Conservation (phyloP, 2,113 vertebrate species). For the Limanda limanda region DNA sequence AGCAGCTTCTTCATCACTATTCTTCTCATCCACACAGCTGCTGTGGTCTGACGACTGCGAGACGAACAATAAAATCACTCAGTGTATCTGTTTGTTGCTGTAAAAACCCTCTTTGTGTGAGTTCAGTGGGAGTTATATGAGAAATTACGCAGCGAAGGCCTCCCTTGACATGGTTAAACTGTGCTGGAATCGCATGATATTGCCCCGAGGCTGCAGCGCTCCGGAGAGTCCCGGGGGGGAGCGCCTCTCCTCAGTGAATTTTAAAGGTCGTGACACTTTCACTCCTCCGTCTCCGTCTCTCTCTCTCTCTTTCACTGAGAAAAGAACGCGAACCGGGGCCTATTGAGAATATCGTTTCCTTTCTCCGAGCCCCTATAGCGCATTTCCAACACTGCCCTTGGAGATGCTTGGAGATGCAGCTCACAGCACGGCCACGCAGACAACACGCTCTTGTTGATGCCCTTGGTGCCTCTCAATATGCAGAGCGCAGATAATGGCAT, state of each 20-base stretch:
- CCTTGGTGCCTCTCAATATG: slow-evolving; percentile 72
- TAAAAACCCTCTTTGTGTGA: slow-evolving; percentile 37
- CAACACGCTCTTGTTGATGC: slow-evolving; percentile 72
- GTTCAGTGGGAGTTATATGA: slow-evolving; percentile 35
- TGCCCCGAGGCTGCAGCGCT: slow-evolving; percentile 48
- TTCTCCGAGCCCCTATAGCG: slow-evolving; percentile 65
- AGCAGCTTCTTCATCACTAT: too few relatives aligned
- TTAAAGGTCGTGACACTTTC: slow-evolving; percentile 76
- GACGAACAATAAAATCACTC: background rate
- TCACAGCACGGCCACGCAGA: slow-evolving; percentile 75
- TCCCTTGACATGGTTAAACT: slow-evolving; percentile 63
- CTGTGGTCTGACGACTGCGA: background rate
- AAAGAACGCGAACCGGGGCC: slow-evolving; percentile 71
- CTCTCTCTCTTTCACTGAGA: slow-evolving; percentile 40
- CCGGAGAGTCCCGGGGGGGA: slow-evolving; percentile 50
- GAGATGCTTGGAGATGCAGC: slow-evolving; percentile 71
- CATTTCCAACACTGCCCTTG: slow-evolving; percentile 69
- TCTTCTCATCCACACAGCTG: background rate
- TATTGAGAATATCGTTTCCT: slow-evolving; percentile 76
- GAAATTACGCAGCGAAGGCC: slow-evolving; percentile 38
- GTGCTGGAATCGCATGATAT: slow-evolving; percentile 55
- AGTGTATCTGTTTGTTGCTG: slow-evolving; percentile 14
- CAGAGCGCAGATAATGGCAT: slow-evolving; percentile 70
- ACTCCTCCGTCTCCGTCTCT: slow-evolving; percentile 17
- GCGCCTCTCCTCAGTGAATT: slow-evolving; percentile 68